phyloP scores from a whole-genome alignment of 2,797 vertebrate species.

The Melanotaenia trifasciata region DNA sequence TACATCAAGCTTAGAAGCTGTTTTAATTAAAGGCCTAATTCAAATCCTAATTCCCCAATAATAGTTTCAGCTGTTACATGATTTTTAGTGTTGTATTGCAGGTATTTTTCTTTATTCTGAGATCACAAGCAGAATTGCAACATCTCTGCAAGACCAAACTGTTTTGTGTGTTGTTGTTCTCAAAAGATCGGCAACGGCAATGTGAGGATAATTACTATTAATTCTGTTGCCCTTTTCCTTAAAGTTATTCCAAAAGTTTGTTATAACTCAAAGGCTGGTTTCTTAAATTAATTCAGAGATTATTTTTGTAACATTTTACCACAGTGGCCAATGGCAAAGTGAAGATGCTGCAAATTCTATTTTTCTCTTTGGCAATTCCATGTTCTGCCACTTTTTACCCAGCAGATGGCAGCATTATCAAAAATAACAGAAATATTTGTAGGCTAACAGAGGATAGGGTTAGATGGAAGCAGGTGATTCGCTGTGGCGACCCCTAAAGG shows the following conservation, averaged over 20 bases:
- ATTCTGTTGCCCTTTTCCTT: no score
- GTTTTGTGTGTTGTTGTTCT: no score
- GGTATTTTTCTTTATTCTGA: no score
- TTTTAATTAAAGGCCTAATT: constrained; percentile 9
- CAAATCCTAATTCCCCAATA: background rate
- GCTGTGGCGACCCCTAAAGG: no score
- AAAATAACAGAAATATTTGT: background rate
- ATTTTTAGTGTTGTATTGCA: background rate
- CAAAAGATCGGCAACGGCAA: no score
- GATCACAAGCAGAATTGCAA: no score
- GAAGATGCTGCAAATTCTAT: background rate
- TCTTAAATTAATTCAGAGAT: background rate
- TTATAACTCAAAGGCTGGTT: background rate
- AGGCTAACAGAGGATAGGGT: background rate
- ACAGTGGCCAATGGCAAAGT: background rate
- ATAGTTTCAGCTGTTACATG: constrained; percentile 2
- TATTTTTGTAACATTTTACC: background rate
- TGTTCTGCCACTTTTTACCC: constrained; percentile 1
- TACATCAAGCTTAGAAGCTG: background rate
- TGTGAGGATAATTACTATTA: no score
- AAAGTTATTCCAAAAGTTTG: no score
- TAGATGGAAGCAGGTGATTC: no score
- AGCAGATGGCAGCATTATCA: constrained; percentile 54
- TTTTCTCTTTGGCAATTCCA: background rate
- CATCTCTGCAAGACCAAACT: no score